Evolutionary conservation across 2,113 vertebrate species (phyloP).

Genomic region (Chionomys nivalis): DNA sequence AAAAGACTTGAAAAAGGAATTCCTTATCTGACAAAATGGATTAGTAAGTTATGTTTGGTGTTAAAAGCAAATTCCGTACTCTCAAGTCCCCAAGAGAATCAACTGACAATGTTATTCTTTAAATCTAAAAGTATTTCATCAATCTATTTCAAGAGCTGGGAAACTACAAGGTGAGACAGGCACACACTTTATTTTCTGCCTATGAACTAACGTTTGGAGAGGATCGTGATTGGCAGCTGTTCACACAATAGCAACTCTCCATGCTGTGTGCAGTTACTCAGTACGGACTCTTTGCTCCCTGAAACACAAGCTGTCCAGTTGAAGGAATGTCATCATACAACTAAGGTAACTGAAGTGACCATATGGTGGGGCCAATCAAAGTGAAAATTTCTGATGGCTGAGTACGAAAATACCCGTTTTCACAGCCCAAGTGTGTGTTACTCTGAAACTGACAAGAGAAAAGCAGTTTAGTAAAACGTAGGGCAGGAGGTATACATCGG

Average conservation of each 20-base stretch:
- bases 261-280: neutral
- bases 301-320: slow-evolving; percentile 11
- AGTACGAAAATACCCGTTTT: neutral
- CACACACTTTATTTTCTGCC: neutral
- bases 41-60: slow-evolving; percentile 10
- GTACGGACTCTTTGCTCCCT: neutral
- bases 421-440: neutral
- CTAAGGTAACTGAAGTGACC: neutral
- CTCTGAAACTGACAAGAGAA: slow-evolving; percentile 15
- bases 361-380: neutral
- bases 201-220: neutral
- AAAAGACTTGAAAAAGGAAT: slow-evolving; percentile 14
- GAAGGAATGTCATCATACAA: neutral
- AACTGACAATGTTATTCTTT: neutral
- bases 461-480: neutral
- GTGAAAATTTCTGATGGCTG: neutral
- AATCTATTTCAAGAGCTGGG: neutral
- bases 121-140: slow-evolving; percentile 39
- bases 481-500: neutral
- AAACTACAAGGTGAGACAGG: neutral
- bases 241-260: neutral
- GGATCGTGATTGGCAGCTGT: neutral
- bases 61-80: slow-evolving; percentile 16
- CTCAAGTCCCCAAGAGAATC: neutral
- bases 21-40: neutral